phyloP scores from a whole-genome alignment of 2,113 vertebrate genomes.

The Leptodactylus fuscus region DNA sequence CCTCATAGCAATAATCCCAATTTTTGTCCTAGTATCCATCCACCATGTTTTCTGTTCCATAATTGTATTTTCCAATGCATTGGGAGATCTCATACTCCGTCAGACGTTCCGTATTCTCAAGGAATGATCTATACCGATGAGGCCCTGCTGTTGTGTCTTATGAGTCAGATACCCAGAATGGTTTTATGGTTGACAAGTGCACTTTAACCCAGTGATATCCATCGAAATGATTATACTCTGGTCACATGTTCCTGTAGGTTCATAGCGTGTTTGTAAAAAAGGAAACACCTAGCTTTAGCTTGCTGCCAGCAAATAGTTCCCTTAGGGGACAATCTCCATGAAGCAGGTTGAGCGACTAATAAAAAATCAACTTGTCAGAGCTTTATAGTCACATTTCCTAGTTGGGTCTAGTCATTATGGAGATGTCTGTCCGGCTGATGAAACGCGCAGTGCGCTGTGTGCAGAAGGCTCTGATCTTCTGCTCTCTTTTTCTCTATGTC shows the following conservation, averaged over 20 bases:
- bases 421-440: conserved; percentile 51
- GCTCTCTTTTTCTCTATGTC: conserved; percentile 48
- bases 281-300: conserved; percentile 33
- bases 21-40: too few species aligned
- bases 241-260: conserved; percentile 5
- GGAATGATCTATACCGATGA: too few species aligned
- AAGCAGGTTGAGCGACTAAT: conserved; percentile 50
- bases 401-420: conserved; percentile 34
- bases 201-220: not conserved
- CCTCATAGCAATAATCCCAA: too few species aligned
- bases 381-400: conserved; percentile 18
- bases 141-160: too few species aligned
- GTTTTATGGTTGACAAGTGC: not conserved
- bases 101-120: too few species aligned
- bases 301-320: conserved; percentile 45
- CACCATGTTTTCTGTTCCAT: too few species aligned
- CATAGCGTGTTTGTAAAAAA: not conserved
- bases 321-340: conserved; percentile 34
- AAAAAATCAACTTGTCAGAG: not conserved
- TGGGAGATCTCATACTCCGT: too few species aligned
- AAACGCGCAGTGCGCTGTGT: not conserved
- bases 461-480: conserved; percentile 49
- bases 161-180: too few species aligned
- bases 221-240: not conserved
- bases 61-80: too few species aligned